phyloP scores from a whole-genome alignment of 2,113 vertebrate genomes.

The Diadophis punctatus region DNA sequence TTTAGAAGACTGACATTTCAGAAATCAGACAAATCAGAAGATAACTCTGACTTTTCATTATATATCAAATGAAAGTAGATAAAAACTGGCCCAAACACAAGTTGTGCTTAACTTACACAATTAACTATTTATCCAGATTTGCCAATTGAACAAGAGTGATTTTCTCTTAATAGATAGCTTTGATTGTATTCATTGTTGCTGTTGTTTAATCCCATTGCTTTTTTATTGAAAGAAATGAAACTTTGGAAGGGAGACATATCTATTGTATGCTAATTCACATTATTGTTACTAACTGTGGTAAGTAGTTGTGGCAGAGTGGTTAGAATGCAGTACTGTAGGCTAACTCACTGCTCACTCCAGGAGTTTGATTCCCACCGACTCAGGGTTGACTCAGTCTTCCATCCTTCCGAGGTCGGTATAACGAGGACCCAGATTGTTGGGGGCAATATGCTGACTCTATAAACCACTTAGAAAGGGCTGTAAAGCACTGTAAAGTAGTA shows the following conservation, averaged over 20 bases:
- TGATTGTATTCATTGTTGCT: background rate
- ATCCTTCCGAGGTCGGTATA: too few species aligned
- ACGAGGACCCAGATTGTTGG: too few species aligned
- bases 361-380: too few species aligned
- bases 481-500: too few species aligned
- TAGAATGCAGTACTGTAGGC: too few species aligned
- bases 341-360: too few species aligned
- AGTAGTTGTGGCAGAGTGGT: too few species aligned
- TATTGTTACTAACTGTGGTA: background rate
- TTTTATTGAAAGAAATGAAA: background rate
- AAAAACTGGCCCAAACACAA: background rate
- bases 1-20: background rate
- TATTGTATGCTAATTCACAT: background rate
- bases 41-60: background rate
- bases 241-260: background rate
- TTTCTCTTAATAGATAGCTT: background rate
- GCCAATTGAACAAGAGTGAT: background rate
- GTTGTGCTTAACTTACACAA: background rate
- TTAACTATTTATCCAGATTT: background rate
- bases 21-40: background rate
- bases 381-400: too few species aligned
- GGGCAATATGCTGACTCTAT: too few species aligned
- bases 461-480: too few species aligned
- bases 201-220: background rate
- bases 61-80: background rate